Percentiles rank a stretch among this genome's conserved stretches.
phyloP scores from a whole-genome alignment of 2,797 vertebrate species.

The Pantherophis alleghaniensis region DNA sequence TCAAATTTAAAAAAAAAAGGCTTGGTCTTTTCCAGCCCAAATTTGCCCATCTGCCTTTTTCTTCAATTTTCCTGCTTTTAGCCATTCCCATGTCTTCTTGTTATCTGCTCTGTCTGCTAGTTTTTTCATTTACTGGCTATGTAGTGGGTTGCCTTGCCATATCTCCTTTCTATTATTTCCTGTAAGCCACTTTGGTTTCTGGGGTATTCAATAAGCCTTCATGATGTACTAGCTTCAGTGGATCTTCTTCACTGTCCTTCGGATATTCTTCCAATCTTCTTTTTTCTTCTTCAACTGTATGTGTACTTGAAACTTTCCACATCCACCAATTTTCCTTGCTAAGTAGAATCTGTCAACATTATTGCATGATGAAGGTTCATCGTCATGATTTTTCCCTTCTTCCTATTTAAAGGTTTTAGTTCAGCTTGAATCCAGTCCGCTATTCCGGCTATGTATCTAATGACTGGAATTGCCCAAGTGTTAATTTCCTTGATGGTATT shows the following conservation, averaged over 20 bases:
- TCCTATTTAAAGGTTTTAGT: background rate
- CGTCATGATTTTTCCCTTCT: background rate
- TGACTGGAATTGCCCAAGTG: background rate
- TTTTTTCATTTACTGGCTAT: background rate
- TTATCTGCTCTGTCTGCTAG: background rate
- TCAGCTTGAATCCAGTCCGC: background rate
- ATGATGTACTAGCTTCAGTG: background rate
- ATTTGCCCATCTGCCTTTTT: background rate
- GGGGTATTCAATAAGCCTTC: background rate
- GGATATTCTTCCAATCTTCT: background rate
- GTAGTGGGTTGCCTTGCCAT: background rate
- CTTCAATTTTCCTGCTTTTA: background rate
- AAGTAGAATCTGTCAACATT: background rate
- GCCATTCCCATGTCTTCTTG: background rate
- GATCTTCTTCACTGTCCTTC: background rate
- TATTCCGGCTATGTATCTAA: background rate
- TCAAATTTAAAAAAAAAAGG: background rate
- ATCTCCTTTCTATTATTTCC: background rate
- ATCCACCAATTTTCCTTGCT: background rate
- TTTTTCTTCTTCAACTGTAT: background rate
- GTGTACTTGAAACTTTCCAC: background rate
- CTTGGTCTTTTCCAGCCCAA: background rate
- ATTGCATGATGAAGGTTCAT: background rate
- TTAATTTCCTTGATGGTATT: background rate
- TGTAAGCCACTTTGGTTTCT: background rate